Evolutionary conservation across 2,797 vertebrate genomes (phyloP).

Genomic region (Passerculus sandwichensis): DNA sequence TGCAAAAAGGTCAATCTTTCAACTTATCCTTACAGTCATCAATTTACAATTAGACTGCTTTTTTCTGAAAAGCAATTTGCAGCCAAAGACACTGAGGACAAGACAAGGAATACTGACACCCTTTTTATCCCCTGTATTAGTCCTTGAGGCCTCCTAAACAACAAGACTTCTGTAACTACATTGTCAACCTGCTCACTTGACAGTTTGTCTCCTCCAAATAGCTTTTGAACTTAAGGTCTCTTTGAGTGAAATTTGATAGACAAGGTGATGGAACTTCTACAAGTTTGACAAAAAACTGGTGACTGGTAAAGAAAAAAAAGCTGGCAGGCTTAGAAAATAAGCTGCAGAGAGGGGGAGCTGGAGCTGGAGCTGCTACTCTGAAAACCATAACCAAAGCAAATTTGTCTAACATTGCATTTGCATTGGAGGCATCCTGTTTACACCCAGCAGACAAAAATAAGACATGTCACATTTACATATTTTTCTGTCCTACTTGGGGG

Average conservation of each 20-base stretch:
- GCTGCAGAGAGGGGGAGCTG: neutral
- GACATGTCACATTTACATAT: neutral
- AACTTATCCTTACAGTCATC: neutral
- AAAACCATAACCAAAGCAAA: neutral
- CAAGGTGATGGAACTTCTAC: neutral
- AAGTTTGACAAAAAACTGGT: neutral
- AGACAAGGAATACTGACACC: neutral
- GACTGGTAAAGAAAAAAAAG: neutral
- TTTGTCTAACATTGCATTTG: neutral
- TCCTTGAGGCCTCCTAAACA: neutral
- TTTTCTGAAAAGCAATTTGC: neutral
- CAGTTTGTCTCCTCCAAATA: neutral
- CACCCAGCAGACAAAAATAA: neutral
- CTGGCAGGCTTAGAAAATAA: neutral
- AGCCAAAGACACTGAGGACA: neutral
- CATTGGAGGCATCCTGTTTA: neutral
- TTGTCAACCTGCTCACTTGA: neutral
- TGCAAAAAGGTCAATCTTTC: neutral
- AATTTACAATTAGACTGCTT: neutral
- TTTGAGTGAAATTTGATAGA: neutral
- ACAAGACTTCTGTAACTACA: neutral
- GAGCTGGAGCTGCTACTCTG: neutral
- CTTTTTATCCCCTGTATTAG: neutral
- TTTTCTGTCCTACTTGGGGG: neutral
- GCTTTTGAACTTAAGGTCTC: neutral